Percentiles rank a stretch among this genome's conserved stretches.
These are phyloP conservation scores for Hippocampus mohnikei DNA, from an alignment of 2,113 vertebrate genomes.

Conservation along the genomic window DNA sequence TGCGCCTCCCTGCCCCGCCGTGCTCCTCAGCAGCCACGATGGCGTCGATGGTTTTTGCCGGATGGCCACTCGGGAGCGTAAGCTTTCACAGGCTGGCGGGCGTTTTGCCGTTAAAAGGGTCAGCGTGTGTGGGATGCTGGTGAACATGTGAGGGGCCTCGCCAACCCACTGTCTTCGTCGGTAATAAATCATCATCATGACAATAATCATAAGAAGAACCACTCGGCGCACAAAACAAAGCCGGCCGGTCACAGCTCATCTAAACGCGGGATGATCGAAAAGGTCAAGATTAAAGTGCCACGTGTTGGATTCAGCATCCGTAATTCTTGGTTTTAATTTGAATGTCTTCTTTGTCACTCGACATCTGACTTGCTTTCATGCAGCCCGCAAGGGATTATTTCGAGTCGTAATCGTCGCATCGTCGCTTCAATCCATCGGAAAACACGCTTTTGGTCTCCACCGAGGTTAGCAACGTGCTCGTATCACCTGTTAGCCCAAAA, in stretches of 20 bases:
- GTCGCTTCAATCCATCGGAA: too few species aligned
- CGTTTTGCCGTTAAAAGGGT: neutral
- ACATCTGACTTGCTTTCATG: neutral
- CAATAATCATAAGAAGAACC: neutral
- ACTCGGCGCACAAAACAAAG: neutral
- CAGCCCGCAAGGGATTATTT: neutral
- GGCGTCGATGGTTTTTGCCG: conserved; percentile 7
- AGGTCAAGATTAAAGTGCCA: neutral
- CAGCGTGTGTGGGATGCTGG: neutral
- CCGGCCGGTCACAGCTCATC: neutral
- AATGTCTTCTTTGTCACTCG: neutral
- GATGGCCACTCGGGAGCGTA: neutral
- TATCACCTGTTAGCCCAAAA: neutral
- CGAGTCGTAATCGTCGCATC: too few species aligned
- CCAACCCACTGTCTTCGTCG: neutral
- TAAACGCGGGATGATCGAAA: neutral
- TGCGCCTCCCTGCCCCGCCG: conserved; percentile 25
- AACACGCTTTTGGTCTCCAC: too few species aligned
- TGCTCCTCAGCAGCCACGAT: conserved; percentile 53
- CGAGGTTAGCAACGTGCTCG: too few species aligned
- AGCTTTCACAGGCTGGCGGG: neutral
- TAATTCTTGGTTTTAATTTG: neutral
- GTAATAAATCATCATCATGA: neutral
- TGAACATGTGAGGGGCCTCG: neutral
- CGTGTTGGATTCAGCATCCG: neutral